Percentiles rank a stretch among this genome's conserved stretches.
Evolutionary conservation across 2,797 vertebrate species (phyloP).

Genomic region (Columba guinea): DNA sequence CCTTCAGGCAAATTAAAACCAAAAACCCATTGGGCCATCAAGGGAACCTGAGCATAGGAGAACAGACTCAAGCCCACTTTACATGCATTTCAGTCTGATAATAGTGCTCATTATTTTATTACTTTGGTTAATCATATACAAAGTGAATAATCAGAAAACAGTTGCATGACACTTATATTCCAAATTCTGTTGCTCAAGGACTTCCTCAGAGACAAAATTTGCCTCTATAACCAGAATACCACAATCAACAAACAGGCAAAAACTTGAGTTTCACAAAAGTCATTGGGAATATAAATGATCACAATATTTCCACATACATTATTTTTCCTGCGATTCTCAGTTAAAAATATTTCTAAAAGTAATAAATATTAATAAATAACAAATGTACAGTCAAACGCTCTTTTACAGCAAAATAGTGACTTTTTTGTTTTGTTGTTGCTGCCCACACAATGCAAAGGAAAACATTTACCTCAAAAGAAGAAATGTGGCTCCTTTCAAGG

Average conservation of each 20-base stretch:
- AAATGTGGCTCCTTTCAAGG: background rate
- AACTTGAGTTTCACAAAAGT: slow-evolving; percentile 53
- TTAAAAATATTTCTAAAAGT: slow-evolving; percentile 65
- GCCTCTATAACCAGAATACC: background rate
- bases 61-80: background rate
- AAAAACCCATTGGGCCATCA: background rate
- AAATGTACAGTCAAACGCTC: slow-evolving; percentile 21
- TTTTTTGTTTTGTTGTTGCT: slow-evolving; percentile 14
- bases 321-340: slow-evolving; percentile 48
- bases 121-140: slow-evolving; percentile 42
- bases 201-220: slow-evolving; percentile 13
- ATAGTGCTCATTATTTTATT: slow-evolving; percentile 20
- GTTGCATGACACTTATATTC: slow-evolving; percentile 29
- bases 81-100: background rate
- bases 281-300: slow-evolving; percentile 51
- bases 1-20: background rate
- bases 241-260: background rate
- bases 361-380: slow-evolving; percentile 64
- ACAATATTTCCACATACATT: slow-evolving; percentile 54
- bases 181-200: slow-evolving; percentile 30
- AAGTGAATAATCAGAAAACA: slow-evolving; percentile 31
- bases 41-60: background rate
- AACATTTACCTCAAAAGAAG: slow-evolving; percentile 5
- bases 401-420: slow-evolving; percentile 43
- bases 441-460: slow-evolving; percentile 24